Evolutionary conservation across 1,140 invertebrate genomes (phyloP).

Genomic region (Drosophila biarmipes): DNA sequence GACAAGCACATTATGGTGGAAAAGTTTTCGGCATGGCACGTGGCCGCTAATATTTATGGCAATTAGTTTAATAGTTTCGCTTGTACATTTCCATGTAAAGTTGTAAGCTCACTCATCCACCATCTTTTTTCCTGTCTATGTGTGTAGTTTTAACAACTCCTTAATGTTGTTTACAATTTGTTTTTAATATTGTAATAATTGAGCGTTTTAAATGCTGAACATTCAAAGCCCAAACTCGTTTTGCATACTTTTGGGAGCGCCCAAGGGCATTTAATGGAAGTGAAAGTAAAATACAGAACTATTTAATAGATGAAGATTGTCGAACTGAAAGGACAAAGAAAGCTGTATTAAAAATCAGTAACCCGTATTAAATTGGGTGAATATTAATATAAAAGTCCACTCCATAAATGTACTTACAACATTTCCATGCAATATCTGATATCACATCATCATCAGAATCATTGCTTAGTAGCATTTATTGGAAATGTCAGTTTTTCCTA

Average conservation of each 20-base stretch:
- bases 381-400: neutral
- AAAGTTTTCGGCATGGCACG: conserved; percentile 68
- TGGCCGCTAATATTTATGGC: conserved; percentile 80
- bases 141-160: conserved; percentile 58
- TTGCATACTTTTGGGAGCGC: conserved; percentile 17
- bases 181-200: conserved; percentile 51
- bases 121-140: conserved; percentile 5
- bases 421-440: neutral
- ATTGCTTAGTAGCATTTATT: conserved; percentile 18
- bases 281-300: neutral
- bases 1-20: conserved; percentile 21
- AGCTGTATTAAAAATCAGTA: too few species aligned
- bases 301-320: neutral
- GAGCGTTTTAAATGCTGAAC: conserved; percentile 15
- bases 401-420: neutral
- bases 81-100: conserved; percentile 74
- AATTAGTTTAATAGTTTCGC: conserved; percentile 81
- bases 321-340: neutral
- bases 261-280: neutral
- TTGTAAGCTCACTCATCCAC: conserved; percentile 46
- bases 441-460: neutral
- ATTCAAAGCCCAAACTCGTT: neutral
- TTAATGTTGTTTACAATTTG: conserved; percentile 72
- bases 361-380: too few species aligned
- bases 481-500: conserved; percentile 9